These are phyloP conservation scores for Galbula dea DNA, from an alignment of 2,113 vertebrate species.

Conservation along the genomic window DNA sequence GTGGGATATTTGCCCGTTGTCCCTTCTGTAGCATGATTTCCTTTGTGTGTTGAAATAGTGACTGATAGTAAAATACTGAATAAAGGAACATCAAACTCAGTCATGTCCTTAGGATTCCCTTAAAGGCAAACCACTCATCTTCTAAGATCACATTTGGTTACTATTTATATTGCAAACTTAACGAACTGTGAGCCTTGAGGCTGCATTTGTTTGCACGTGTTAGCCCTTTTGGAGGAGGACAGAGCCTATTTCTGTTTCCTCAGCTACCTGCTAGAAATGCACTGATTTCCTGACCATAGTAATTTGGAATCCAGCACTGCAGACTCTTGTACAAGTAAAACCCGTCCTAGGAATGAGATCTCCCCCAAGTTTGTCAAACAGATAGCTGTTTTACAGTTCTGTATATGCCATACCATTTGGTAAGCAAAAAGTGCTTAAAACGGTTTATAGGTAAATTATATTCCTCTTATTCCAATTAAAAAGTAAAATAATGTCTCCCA, in stretches of 20 bases:
- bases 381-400: background rate
- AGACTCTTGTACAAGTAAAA: background rate
- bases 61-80: background rate
- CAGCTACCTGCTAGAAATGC: background rate
- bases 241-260: background rate
- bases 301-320: background rate
- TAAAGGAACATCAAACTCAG: background rate
- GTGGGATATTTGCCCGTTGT: background rate
- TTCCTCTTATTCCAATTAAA: background rate
- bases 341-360: background rate
- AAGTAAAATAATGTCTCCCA: background rate
- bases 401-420: background rate
- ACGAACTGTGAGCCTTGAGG: background rate
- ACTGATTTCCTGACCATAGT: background rate
- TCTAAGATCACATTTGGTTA: background rate
- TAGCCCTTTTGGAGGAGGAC: background rate
- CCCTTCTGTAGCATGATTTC: background rate
- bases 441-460: background rate
- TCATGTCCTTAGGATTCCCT: background rate
- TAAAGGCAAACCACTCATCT: background rate
- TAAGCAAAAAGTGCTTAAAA: slow-evolving; percentile 25
- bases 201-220: background rate
- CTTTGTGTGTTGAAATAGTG: background rate
- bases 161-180: background rate
- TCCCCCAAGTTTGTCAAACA: background rate